These are phyloP conservation scores for Anisognathus igniventris DNA, from an alignment of 2,797 vertebrate genomes.

Conservation along the genomic window DNA sequence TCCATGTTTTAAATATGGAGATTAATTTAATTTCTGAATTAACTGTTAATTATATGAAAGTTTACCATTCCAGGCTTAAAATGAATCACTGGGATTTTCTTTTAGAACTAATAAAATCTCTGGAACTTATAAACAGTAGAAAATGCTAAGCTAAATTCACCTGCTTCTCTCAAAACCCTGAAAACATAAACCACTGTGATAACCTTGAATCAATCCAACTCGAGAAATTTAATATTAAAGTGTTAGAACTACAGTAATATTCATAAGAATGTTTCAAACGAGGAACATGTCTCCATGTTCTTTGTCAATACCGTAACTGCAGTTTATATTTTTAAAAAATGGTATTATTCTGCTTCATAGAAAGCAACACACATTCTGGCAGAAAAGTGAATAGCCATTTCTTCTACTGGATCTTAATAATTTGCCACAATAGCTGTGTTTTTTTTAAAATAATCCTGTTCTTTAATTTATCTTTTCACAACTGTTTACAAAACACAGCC, in stretches of 20 bases:
- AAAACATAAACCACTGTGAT: neutral
- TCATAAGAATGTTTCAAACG: neutral
- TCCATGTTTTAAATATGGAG: neutral
- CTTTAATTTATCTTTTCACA: neutral
- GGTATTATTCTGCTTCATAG: neutral
- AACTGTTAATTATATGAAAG: neutral
- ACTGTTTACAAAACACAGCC: neutral
- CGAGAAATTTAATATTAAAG: neutral
- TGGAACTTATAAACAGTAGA: neutral
- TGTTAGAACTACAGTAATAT: neutral
- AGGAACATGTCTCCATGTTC: neutral
- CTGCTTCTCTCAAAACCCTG: neutral
- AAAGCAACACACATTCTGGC: neutral
- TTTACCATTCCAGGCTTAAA: neutral
- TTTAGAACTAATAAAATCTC: neutral
- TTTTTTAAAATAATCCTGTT: neutral
- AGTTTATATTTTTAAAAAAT: neutral
- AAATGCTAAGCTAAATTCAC: neutral
- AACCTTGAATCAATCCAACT: neutral
- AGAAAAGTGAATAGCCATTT: neutral
- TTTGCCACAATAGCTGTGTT: neutral
- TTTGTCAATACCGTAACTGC: neutral
- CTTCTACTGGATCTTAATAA: neutral
- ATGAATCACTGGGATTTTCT: neutral
- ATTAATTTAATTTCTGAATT: neutral